These are phyloP conservation scores for Ondatra zibethicus DNA, from an alignment of 2,113 vertebrate genomes.

Conservation along the genomic window DNA sequence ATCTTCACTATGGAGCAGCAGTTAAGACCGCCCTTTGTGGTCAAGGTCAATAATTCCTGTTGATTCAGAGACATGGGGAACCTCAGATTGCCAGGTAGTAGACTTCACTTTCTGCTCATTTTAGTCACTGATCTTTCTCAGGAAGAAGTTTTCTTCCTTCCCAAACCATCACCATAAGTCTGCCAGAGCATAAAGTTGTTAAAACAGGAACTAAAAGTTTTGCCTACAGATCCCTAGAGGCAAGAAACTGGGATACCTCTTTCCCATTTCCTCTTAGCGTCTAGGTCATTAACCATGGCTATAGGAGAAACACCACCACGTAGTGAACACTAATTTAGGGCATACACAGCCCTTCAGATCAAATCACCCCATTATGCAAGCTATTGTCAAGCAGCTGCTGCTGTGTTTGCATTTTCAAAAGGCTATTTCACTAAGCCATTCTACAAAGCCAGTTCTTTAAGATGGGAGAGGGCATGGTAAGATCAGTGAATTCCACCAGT, in stretches of 20 bases:
- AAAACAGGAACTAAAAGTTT: background rate
- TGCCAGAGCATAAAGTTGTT: background rate
- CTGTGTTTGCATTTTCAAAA: background rate
- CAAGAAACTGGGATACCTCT: background rate
- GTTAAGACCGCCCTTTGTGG: background rate
- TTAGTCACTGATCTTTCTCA: background rate
- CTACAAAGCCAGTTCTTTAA: background rate
- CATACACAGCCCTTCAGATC: background rate
- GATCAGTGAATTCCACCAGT: background rate
- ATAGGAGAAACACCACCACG: background rate
- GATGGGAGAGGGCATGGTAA: background rate
- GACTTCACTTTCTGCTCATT: background rate
- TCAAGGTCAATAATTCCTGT: background rate
- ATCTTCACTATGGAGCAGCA: background rate
- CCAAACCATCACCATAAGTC: background rate
- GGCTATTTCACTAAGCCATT: background rate
- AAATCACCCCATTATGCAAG: background rate
- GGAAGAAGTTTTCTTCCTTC: background rate
- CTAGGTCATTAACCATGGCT: background rate
- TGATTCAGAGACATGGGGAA: background rate
- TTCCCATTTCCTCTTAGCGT: background rate
- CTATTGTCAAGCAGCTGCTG: background rate
- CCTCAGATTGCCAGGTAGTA: background rate
- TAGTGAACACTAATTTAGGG: background rate
- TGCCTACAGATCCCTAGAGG: background rate